A percentile compares a stretch with the other conserved stretches of the same genome.
Conservation (phyloP, 2,113 vertebrate species). For the Myodes glareolus region DNA sequence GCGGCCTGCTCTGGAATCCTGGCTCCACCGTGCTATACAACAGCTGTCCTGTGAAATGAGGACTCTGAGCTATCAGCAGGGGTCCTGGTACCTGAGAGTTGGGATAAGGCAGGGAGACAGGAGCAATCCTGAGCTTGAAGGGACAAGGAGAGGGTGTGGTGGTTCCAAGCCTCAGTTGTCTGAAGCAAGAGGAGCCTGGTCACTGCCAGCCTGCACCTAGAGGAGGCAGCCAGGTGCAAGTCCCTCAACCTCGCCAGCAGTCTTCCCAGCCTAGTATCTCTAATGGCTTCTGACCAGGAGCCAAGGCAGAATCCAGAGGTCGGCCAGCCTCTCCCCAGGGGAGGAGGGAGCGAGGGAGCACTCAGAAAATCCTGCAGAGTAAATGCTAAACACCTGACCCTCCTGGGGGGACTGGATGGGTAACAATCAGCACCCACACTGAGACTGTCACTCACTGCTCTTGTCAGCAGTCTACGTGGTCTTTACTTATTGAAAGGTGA, state of each 20-base stretch:
- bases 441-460: neutral
- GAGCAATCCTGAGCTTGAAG: neutral
- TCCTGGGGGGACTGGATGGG: neutral
- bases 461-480: slow-evolving; percentile 24
- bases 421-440: neutral
- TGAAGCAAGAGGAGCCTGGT: neutral
- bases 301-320: neutral
- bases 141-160: neutral
- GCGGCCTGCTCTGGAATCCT: neutral
- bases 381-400: too few relatives aligned
- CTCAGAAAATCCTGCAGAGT: neutral
- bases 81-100: neutral
- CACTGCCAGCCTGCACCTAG: neutral
- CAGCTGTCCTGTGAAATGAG: neutral
- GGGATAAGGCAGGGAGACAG: neutral
- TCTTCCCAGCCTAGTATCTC: neutral
- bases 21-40: neutral
- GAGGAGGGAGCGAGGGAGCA: neutral
- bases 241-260: neutral
- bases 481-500: slow-evolving; percentile 71
- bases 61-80: neutral
- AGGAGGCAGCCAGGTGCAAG: neutral
- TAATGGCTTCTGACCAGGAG: neutral
- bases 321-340: neutral
- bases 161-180: neutral